Base-by-base conservation (phyloP, 2,797 vertebrate species). In the Helicolenus hilgendorfi region DNA sequence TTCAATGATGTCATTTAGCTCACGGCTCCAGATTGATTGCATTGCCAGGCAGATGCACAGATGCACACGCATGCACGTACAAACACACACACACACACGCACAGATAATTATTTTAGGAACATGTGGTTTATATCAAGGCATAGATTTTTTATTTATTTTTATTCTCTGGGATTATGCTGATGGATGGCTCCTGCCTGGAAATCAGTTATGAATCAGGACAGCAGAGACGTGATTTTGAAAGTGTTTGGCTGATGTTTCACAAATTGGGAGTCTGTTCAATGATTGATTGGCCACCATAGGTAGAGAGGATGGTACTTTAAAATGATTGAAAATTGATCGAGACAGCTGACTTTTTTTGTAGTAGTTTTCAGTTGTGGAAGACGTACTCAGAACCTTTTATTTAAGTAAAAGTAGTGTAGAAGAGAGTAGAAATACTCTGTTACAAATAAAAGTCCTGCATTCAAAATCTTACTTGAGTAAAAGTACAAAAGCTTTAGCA, bases 1-100 rank as follows among this genome's bases (percentile, higher is more conserved):
- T 90, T 92, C 83, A 91, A 11, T 82, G 74, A 78, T 85, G 83
- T 82, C 68, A 92, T 90, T 90, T 68, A 64, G 72, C 86, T 84
- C 70, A 18, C 27, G 29, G 80, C 82, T 72, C 26, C 29, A 70
- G 77, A 92, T 63, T 83, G 88, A 92, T 91, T 81, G 67, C 68
- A n/a, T 62, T 79, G 69, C 69, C 72, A 85, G 45, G 67, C 38
- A 2, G 56, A 24, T 41, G 60, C 26, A 69, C 49, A 49, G 49
- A 31, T 14, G 11, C 65, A 56, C 24, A 31, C 35, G 24, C 29
- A 33, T 20, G 26, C 45, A 7, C 14, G 3, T 14, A 4, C 24
- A 59, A 4, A 35, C 64, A 24, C 27, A 58, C 31, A 77, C 65
- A 24, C 15, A 33, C 58, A 69, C 67, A 41, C 31, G 45, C 26